Conservation (phyloP, 2,113 vertebrate species). For the Dicentrarchus labrax region DNA sequence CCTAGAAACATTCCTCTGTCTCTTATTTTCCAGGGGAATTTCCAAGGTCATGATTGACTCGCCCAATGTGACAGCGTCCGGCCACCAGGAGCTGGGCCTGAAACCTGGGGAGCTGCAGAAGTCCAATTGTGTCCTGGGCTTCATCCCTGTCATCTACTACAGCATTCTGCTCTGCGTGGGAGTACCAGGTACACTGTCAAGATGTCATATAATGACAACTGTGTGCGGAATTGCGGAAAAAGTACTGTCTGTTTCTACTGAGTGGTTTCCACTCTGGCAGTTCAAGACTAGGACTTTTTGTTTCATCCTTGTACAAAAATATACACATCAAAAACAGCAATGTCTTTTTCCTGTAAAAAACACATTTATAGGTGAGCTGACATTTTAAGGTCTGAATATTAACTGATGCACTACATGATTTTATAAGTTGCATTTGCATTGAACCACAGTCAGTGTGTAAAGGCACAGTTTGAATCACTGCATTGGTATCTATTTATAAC, state of each 20-base stretch:
- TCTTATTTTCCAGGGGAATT: constrained; percentile 30
- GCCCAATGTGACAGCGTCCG: constrained; percentile 81
- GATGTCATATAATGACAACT: background rate
- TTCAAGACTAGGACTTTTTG: background rate
- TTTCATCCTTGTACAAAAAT: no score
- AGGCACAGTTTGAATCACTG: background rate
- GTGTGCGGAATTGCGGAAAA: background rate
- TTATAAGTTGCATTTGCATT: background rate
- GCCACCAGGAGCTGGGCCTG: constrained; percentile 45
- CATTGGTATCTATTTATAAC: constrained; percentile 22
- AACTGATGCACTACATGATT: background rate
- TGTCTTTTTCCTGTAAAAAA: no score
- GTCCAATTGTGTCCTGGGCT: constrained; percentile 89
- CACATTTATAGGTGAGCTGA: background rate
- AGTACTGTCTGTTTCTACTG: background rate
- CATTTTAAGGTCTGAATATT: background rate
- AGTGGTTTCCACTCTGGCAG: background rate
- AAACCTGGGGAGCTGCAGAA: constrained; percentile 62
- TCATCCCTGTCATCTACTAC: constrained; percentile 91
- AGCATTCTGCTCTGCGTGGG: constrained; percentile 91
- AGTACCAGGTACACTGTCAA: constrained; percentile 88
- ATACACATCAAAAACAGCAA: background rate
- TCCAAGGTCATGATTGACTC: constrained; percentile 72
- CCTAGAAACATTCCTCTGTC: background rate
- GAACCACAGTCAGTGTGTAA: background rate